Conservation (phyloP, 2,888 invertebrate genomes). For the Thera britannica region DNA sequence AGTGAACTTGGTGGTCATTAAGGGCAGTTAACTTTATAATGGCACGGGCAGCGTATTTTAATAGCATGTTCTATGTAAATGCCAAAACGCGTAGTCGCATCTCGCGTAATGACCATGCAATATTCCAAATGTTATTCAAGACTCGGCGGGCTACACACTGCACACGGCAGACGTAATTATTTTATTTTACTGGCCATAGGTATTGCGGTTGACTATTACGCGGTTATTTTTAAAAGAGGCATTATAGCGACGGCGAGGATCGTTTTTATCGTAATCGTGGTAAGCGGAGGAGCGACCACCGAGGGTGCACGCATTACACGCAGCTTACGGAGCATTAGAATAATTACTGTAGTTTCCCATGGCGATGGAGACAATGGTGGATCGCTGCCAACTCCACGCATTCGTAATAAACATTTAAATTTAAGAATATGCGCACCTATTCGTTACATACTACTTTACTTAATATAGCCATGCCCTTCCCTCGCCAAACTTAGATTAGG, state of each 20-base stretch:
- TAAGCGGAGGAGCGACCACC: slow-evolving; percentile 66
- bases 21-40: slow-evolving; percentile 47
- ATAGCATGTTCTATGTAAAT: slow-evolving; percentile 60
- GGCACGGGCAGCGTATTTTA: slow-evolving; percentile 51
- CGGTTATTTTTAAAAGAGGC: slow-evolving; percentile 62
- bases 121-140: slow-evolving; percentile 64
- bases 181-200: slow-evolving; percentile 66
- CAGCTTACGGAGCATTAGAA: slow-evolving; percentile 58
- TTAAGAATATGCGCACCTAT: slow-evolving; percentile 27
- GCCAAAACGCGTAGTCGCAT: slow-evolving; percentile 46
- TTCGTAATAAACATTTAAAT: slow-evolving; percentile 34
- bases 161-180: slow-evolving; percentile 51
- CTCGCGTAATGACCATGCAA: slow-evolving; percentile 54
- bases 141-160: slow-evolving; percentile 41
- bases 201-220: slow-evolving; percentile 65
- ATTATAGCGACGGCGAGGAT: slow-evolving; percentile 62
- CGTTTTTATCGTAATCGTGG: slow-evolving; percentile 69
- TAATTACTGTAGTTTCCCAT: slow-evolving; percentile 47
- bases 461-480: slow-evolving; percentile 9
- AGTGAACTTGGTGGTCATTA: slow-evolving; percentile 22
- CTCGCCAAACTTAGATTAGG: too few species aligned
- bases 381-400: slow-evolving; percentile 39
- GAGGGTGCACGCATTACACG: slow-evolving; percentile 49
- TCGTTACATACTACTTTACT: background rate
- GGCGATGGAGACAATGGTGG: slow-evolving; percentile 44